Percentiles rank a stretch among this genome's conserved stretches.
These are phyloP conservation scores for Psittacula derbiana DNA, from an alignment of 2,797 vertebrate species.

Conservation along the genomic window DNA sequence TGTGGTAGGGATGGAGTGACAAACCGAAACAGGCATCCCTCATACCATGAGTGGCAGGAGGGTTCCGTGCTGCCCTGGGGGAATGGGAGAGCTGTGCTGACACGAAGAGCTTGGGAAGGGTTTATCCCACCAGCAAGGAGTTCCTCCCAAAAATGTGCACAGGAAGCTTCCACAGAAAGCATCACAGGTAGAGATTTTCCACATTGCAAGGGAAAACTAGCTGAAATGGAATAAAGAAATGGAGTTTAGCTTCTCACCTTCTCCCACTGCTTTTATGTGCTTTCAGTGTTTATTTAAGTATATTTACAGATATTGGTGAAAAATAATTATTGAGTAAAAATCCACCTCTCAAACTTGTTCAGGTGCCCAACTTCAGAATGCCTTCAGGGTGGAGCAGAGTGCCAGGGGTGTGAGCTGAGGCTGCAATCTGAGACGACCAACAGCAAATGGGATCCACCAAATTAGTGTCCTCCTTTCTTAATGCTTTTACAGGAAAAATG, in stretches of 20 bases:
- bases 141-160: fast-evolving
- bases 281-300: neutral
- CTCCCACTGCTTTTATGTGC: neutral
- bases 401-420: neutral
- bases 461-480: neutral
- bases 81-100: neutral
- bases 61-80: neutral
- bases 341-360: neutral
- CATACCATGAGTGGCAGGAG: neutral
- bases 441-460: neutral
- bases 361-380: neutral
- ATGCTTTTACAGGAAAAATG: neutral
- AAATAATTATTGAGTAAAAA: neutral
- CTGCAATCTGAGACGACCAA: neutral
- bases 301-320: neutral
- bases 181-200: neutral
- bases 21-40: fast-evolving
- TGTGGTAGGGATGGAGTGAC: neutral
- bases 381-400: neutral
- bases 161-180: neutral
- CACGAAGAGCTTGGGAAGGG: neutral
- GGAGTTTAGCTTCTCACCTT: neutral
- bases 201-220: neutral
- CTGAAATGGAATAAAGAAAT: neutral
- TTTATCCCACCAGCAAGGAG: neutral